Base-by-base conservation (phyloP, 2,797 vertebrate species). In the Enteromius viviparus region DNA sequence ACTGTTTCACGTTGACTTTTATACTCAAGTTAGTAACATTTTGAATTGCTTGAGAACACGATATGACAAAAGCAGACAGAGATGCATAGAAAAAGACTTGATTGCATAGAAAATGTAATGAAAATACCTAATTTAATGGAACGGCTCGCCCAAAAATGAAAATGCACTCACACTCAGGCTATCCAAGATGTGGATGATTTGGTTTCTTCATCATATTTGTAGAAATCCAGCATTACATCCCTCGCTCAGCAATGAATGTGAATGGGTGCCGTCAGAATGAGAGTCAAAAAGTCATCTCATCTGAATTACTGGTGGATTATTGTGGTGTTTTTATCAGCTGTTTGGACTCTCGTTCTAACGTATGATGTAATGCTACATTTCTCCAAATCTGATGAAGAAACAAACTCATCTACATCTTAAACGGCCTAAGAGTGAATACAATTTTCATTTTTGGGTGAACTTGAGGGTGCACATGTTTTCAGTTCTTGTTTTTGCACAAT, bases 401-500 rank as follows among this genome's bases (percentile, higher is more conserved):
- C 23, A 62, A 32, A 64, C 14, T 32, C 29, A 8, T 64, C 3
- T 32, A 8, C 1, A 64, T 64, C 29, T 32, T 32, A 14, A 1
- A 8, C 3, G 6, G 2, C 29, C 14, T 17, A 6, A 64, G 29
- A 6, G 15, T 1, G 62, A 1, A 0, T 64, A 32, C 11, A 29
- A 29, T 62, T 15, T 15, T 29, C 60, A 29, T 62, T 62, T 62
- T 26, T 62, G 60, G 60, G 60, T 62, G 60, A 64, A 64, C 26
- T 64, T 64, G 60, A 69, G 55, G 81, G 70, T 81, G 84, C 80
- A 88, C 81, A 49, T 23, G 77, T 69, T 81, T 47, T 78, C 45
- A 26, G 47, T 60, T 26, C n/a, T 83, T 60, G 15, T 65, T 72
- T 72, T 69, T 85, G 64, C 51, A 64, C 71, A 80, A 42, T 80